These are phyloP conservation scores for Amphipyra tragopoginis DNA, from an alignment of 2,888 invertebrate genomes.

Conservation along the genomic window DNA sequence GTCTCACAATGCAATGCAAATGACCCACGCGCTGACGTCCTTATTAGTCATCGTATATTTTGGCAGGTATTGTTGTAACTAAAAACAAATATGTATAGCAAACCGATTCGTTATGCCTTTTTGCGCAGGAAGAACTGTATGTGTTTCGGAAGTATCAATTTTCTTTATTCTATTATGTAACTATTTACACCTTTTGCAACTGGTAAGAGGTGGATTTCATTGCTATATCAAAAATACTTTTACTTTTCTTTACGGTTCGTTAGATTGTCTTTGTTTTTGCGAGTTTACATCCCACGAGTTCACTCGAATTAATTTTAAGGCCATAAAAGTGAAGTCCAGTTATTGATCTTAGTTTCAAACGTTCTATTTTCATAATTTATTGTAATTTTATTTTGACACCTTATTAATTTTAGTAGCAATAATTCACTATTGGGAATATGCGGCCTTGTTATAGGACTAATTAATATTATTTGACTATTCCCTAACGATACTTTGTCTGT, in stretches of 20 bases:
- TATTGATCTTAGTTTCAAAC: not conserved
- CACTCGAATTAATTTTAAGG: not conserved
- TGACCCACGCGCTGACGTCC: constrained; percentile 36
- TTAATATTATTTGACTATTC: not conserved
- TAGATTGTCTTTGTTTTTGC: constrained; percentile 1
- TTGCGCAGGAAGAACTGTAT: constrained; percentile 11
- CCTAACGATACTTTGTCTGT: not conserved
- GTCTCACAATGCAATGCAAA: constrained; percentile 33
- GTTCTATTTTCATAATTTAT: not conserved
- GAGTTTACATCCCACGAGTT: not conserved
- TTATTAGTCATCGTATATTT: constrained; percentile 45
- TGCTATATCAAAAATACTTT: constrained; percentile 5
- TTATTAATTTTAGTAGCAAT: not conserved
- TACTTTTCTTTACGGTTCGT: constrained; percentile 3
- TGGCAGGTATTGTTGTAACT: constrained; percentile 37
- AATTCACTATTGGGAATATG: not conserved
- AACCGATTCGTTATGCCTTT: constrained; percentile 35
- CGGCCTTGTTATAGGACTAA: not conserved
- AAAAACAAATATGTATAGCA: constrained; percentile 19
- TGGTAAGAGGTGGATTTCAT: constrained; percentile 6
- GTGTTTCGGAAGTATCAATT: constrained; percentile 3
- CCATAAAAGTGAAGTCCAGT: not conserved
- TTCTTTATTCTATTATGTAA: constrained; percentile 12
- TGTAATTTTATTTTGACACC: no score
- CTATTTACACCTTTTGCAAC: not conserved